Evolutionary conservation across 2,797 vertebrate species (phyloP), one percentile per base, ranked within the genome.

Genomic region (Antennarius maculatus): DNA sequence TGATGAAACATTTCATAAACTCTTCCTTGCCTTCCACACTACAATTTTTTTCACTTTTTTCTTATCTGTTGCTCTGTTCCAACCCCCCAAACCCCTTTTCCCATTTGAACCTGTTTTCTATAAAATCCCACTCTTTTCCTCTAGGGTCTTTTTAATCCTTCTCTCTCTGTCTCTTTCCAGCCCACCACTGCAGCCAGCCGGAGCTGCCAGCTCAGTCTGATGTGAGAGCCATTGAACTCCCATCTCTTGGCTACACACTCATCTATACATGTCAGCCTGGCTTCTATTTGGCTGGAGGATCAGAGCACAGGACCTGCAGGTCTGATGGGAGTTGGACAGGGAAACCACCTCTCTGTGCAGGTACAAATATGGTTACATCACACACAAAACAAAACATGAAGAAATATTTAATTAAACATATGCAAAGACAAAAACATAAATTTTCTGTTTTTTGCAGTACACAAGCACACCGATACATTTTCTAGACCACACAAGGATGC

Each of bases 321-420:
- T 93, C 97, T 0, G 98, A 99, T 0, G 97, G 97, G 79, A 98
- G 96, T 93, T 99, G 98, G 98, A 97, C 98, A 0, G 98, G 97
- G 42, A 99, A 99, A 23, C 95, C 94, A 0, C 97, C 98, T 1
- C 77, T 96, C 42, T 99, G 98, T 92, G 91, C 96, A 68, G 96
- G 98, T 99, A 92, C 75, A 74, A 68, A 69, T 15, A 66, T n/a
- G 39, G 39, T 55, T 53, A 28, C 17, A 53, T 52, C 58, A 6
- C 3, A 58, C 48, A 46, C 17, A 18, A 2, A 41, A 45, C 13
- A n/a, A n/a, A 62, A 54, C 2, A 48, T 1, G 7, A 15, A 49
- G 15, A 18, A 5, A 43, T 53, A 17, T 34, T 39, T 13, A 0
- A 28, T 45, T 18, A 23, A 31, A 46, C 14, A 39, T 55, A 54